Conservation (phyloP, 2,113 vertebrate genomes). For the Carassius gibelio region DNA sequence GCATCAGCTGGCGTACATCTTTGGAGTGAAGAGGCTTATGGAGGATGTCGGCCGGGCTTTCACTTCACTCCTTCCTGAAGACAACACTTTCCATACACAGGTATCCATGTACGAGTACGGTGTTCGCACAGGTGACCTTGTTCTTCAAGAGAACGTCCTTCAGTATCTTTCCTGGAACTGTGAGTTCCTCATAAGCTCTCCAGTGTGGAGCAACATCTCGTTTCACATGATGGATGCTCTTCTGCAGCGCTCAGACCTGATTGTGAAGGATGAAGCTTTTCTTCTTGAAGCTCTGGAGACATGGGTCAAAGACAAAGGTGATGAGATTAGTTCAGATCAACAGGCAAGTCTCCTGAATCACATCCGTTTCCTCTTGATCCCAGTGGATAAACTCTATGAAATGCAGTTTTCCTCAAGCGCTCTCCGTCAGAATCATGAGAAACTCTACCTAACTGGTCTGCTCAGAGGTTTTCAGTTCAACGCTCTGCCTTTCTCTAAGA, state of each 20-base stretch:
- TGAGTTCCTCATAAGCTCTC: conserved; percentile 63
- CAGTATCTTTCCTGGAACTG: conserved; percentile 78
- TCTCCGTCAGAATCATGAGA: conserved; percentile 62
- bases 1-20: conserved; percentile 74
- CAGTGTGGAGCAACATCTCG: conserved; percentile 65
- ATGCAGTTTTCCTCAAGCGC: conserved; percentile 66
- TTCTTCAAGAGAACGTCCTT: conserved; percentile 73
- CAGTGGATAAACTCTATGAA: conserved; percentile 68
- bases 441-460: conserved; percentile 58
- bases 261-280: conserved; percentile 71
- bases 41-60: conserved; percentile 72
- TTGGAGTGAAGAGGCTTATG: conserved; percentile 67
- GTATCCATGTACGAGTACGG: conserved; percentile 71
- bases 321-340: conserved; percentile 23
- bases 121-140: conserved; percentile 60
- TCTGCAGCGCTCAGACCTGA: conserved; percentile 72
- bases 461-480: conserved; percentile 77
- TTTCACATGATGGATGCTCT: conserved; percentile 61
- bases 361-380: conserved; percentile 79
- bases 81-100: conserved; percentile 67
- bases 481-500: conserved; percentile 62
- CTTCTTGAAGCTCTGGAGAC: conserved; percentile 70
- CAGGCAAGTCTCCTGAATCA: conserved; percentile 62
- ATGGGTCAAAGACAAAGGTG: conserved; percentile 62
- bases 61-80: conserved; percentile 70